These are phyloP conservation scores for Cyphomyrmex costatus DNA, from an alignment of 1,140 invertebrate genomes.

Conservation along the genomic window DNA sequence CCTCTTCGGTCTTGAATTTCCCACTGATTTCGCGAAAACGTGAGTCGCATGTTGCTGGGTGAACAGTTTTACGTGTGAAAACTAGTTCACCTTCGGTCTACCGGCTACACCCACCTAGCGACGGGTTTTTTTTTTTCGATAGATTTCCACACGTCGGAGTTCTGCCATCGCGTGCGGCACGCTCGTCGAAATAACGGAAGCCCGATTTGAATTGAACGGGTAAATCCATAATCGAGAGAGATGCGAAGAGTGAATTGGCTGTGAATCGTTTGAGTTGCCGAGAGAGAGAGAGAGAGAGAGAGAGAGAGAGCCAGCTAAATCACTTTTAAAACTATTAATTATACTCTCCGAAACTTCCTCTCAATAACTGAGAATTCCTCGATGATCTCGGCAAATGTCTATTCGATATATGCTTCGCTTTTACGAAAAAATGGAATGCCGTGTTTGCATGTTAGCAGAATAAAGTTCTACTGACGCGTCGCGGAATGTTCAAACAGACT, in stretches of 20 bases:
- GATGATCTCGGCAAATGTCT: not conserved
- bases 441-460: too few relatives aligned
- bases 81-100: constrained; percentile 58
- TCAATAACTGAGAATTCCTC: not conserved
- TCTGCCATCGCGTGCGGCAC: not conserved
- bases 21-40: not conserved
- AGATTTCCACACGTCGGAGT: constrained; percentile 19
- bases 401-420: not conserved
- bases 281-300: too few relatives aligned
- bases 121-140: constrained; percentile 36
- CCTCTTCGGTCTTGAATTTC: not conserved
- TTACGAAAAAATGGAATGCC: not conserved
- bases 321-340: not conserved
- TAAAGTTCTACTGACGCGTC: not conserved
- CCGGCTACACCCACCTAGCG: constrained; percentile 39
- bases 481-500: not conserved
- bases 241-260: not conserved
- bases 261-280: not conserved
- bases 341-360: not conserved
- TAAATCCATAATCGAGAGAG: not conserved
- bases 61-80: constrained; percentile 21
- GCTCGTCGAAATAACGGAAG: constrained; percentile 26
- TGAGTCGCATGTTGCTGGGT: not conserved
- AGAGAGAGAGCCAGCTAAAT: not conserved
- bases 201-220: not conserved